These are phyloP conservation scores for Paratilapia polleni DNA, from an alignment of 2,113 vertebrate species.

Conservation along the genomic window DNA sequence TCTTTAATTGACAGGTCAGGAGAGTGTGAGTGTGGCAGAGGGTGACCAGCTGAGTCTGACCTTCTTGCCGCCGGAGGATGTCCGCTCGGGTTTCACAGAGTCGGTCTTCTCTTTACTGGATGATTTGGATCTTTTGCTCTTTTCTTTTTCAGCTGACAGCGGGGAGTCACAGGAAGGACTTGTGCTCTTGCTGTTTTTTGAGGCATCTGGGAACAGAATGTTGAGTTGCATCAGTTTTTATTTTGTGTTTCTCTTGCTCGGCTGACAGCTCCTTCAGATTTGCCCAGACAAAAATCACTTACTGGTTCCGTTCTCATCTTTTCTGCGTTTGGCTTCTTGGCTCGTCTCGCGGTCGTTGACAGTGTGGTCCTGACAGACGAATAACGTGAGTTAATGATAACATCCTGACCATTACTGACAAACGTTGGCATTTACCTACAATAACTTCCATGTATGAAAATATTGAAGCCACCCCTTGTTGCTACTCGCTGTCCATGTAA, in stretches of 20 bases:
- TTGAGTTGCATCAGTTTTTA: not conserved
- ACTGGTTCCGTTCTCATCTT: slow-evolving; percentile 96
- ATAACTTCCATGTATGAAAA: not conserved
- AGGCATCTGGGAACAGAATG: slow-evolving; percentile 80
- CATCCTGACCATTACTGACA: not conserved
- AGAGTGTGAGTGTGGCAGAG: not conserved
- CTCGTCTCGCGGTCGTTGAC: slow-evolving; percentile 86
- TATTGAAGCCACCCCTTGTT: not conserved
- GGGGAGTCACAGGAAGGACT: slow-evolving; percentile 95
- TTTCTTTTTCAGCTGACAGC: slow-evolving; percentile 91
- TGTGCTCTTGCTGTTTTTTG: slow-evolving; percentile 93
- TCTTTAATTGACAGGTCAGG: not conserved
- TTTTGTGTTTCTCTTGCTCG: not conserved
- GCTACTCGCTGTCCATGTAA: not conserved
- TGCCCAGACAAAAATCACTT: slow-evolving; percentile 27
- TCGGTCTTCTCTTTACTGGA: slow-evolving; percentile 96
- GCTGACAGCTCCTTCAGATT: not conserved
- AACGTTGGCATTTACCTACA: too few species aligned
- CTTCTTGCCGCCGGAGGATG: slow-evolving; percentile 96
- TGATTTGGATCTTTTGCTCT: slow-evolving; percentile 93
- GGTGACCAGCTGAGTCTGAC: slow-evolving; percentile 27
- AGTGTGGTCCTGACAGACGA: slow-evolving; percentile 83
- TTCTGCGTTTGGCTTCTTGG: slow-evolving; percentile 89
- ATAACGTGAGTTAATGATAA: not conserved
- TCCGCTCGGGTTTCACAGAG: slow-evolving; percentile 92